Conservation (phyloP, 2,797 vertebrate genomes). For the Cercopithecus neglectus region DNA sequence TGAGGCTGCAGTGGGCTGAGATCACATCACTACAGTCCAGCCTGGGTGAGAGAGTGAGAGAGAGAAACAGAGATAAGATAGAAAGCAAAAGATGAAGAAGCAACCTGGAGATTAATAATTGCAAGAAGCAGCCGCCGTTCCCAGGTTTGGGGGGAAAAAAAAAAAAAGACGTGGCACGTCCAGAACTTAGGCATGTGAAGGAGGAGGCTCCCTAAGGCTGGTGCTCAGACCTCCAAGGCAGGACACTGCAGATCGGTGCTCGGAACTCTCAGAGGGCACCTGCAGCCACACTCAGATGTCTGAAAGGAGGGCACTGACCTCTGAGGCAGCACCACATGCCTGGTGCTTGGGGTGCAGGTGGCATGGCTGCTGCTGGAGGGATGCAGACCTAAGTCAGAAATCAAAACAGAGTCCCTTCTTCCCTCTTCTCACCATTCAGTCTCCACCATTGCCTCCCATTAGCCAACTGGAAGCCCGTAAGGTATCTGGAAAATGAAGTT, state of each 20-base stretch:
- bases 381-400: neutral
- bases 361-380: neutral
- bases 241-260: neutral
- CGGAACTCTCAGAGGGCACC: neutral
- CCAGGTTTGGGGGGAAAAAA: neutral
- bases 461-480: neutral
- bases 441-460: neutral
- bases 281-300: neutral
- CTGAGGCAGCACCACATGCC: neutral
- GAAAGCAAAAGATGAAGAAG: neutral
- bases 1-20: too few species aligned
- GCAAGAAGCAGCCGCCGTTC: neutral
- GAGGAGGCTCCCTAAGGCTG: neutral
- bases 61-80: neutral
- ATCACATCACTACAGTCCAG: too few species aligned
- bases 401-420: neutral
- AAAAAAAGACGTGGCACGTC: fast-evolving
- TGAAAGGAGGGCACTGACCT: neutral
- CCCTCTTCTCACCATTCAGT: fast-evolving
- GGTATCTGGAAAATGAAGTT: neutral
- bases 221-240: neutral
- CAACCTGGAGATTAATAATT: neutral
- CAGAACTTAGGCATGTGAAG: neutral
- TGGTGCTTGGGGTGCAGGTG: too few species aligned
- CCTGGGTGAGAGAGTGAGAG: neutral